Evolutionary conservation across 1,140 invertebrate genomes (phyloP).

Genomic region (Drosophila sp.): DNA sequence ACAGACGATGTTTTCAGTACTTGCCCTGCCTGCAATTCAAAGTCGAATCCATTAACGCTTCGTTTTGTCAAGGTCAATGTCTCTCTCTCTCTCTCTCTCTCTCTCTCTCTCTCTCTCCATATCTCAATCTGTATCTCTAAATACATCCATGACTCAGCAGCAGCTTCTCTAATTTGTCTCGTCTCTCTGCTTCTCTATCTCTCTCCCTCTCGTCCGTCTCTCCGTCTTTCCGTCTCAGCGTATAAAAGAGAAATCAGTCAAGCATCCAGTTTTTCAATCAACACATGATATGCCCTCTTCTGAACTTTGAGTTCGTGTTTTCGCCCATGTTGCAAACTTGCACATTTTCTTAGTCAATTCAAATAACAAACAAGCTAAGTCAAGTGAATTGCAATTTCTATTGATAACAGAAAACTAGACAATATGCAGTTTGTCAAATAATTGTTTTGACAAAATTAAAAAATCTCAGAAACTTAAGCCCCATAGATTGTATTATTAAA

Average conservation of each 20-base stretch:
- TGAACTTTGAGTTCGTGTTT: constrained; percentile 50
- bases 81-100: constrained; percentile 5
- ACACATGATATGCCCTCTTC: constrained; percentile 57
- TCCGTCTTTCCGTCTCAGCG: constrained; percentile 4
- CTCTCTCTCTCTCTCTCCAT: constrained; percentile 8
- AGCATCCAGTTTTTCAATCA: constrained; percentile 60
- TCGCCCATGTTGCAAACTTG: constrained; percentile 20
- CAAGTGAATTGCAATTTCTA: constrained; percentile 1
- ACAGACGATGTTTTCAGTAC: not conserved
- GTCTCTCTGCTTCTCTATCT: not conserved
- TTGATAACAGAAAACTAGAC: not conserved
- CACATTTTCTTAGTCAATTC: constrained; percentile 24
- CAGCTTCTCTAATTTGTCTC: constrained; percentile 18
- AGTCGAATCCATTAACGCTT: constrained; percentile 54
- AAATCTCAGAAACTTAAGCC: too few relatives aligned
- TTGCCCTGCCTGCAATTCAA: constrained; percentile 36
- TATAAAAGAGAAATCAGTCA: constrained; percentile 60
- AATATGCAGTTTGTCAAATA: too few relatives aligned
- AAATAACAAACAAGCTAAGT: constrained; percentile 10
- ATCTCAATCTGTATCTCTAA: constrained; percentile 41
- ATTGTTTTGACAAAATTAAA: not conserved
- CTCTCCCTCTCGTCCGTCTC: not conserved
- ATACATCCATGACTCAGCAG: constrained; percentile 28
- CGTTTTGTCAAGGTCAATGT: constrained; percentile 56
- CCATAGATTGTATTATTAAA: too few relatives aligned